Conservation (phyloP, 2,888 invertebrate genomes). For the Globia sparganii region DNA sequence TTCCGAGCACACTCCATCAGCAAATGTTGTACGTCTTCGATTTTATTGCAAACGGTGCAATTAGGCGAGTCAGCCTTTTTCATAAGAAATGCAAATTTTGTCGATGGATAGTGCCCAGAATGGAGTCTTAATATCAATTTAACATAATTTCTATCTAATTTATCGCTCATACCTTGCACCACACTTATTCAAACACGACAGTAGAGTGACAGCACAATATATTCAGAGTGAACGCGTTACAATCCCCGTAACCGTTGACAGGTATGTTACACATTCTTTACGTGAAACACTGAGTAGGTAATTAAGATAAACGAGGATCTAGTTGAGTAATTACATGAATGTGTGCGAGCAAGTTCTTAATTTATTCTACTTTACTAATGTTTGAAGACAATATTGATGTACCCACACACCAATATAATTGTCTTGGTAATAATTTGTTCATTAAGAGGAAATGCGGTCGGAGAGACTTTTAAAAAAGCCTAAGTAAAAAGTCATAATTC, state of each 20-base stretch:
- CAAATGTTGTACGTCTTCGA: too few relatives aligned
- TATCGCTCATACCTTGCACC: not conserved
- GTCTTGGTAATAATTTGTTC: too few relatives aligned
- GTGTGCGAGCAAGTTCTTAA: not conserved
- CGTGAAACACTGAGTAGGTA: constrained; percentile 28
- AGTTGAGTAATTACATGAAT: constrained; percentile 48
- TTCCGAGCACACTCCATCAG: too few relatives aligned
- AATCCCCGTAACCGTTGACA: constrained; percentile 36
- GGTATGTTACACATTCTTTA: constrained; percentile 44
- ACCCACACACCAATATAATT: not conserved
- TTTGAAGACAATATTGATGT: not conserved
- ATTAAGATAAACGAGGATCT: constrained; percentile 49
- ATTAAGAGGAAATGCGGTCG: too few relatives aligned
- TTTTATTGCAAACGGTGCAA: too few relatives aligned
- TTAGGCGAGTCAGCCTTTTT: too few relatives aligned
- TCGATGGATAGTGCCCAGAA: too few relatives aligned
- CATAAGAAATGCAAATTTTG: too few relatives aligned
- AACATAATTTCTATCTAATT: too few relatives aligned
- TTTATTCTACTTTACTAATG: constrained; percentile 5
- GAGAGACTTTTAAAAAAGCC: too few relatives aligned
- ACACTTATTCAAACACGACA: constrained; percentile 39
- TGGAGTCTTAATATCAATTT: too few relatives aligned
- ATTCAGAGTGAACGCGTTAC: constrained; percentile 51
- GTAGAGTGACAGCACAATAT: constrained; percentile 53
- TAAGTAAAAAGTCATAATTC: too few relatives aligned